Percentiles rank a stretch among this genome's conserved stretches.
Evolutionary conservation across 1,140 invertebrate genomes (phyloP).

Genomic region (Leptestheria dahalacensis): DNA sequence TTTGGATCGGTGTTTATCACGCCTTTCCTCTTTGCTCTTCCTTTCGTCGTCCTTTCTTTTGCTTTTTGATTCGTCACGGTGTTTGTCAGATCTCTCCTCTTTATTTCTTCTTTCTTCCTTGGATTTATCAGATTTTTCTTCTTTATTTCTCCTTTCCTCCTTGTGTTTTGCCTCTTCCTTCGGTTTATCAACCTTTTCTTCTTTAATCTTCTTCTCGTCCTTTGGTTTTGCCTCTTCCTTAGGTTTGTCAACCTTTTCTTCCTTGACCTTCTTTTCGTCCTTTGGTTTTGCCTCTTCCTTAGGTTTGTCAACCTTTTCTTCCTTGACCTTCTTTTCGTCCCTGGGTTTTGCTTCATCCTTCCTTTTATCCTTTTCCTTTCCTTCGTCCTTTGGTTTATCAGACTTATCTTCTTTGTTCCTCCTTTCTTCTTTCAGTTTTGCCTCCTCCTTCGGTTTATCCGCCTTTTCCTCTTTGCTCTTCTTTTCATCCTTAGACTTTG

Average conservation of each 20-base stretch:
- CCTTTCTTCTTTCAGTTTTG: neutral
- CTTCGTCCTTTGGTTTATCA: constrained; percentile 4
- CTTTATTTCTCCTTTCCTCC: constrained; percentile 10
- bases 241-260: constrained; percentile 9
- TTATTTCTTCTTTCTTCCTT: neutral
- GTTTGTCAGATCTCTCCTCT: neutral
- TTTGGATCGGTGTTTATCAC: constrained; percentile 7
- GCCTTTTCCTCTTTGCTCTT: constrained; percentile 11
- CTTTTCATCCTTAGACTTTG: constrained; percentile 3
- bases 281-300: constrained; percentile 9
- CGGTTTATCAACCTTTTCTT: constrained; percentile 9
- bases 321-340: constrained; percentile 14
- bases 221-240: neutral
- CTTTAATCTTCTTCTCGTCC: constrained; percentile 7
- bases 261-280: neutral
- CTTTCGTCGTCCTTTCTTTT: neutral
- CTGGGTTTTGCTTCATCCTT: neutral
- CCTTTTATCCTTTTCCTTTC: constrained; percentile 9
- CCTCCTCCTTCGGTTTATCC: constrained; percentile 11
- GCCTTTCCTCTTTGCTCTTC: neutral
- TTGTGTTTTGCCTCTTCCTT: constrained; percentile 13
- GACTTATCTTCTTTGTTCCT: constrained; percentile 2
- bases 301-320: constrained; percentile 13
- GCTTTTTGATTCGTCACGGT: neutral
- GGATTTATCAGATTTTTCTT: constrained; percentile 2